A percentile compares a stretch with the other conserved stretches of the same genome.
Evolutionary conservation across 2,797 vertebrate genomes (phyloP).

Genomic region (Hoplostethus atlanticus): DNA sequence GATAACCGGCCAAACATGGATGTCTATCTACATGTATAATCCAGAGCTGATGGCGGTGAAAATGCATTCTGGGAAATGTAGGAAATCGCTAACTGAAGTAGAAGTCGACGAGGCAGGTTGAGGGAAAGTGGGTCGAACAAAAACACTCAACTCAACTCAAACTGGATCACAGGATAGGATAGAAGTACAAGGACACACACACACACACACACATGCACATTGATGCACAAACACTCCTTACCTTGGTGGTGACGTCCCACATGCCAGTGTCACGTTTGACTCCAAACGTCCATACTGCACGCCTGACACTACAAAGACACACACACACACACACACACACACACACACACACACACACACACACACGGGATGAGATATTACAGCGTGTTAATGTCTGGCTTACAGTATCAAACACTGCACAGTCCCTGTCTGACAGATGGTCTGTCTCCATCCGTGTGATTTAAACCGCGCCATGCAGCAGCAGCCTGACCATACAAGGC

Average conservation of each 20-base stretch:
- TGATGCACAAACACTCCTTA: conserved; percentile 52
- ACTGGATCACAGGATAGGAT: too few relatives aligned
- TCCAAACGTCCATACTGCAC: conserved; percentile 81
- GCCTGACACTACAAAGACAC: conserved; percentile 78
- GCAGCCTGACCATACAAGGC: conserved; percentile 78
- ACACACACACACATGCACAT: conserved; percentile 6
- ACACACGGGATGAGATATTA: conserved; percentile 37
- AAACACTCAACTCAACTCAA: too few relatives aligned
- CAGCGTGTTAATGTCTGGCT: conserved; percentile 27
- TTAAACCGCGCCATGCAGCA: conserved; percentile 38
- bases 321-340: conserved; percentile 2
- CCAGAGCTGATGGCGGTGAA: too few relatives aligned
- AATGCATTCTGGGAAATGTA: too few relatives aligned
- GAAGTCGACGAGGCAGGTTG: too few relatives aligned
- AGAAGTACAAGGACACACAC: neutral
- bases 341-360: neutral
- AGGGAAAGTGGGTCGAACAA: too few relatives aligned
- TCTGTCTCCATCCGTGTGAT: conserved; percentile 52
- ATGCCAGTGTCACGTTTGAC: conserved; percentile 83
- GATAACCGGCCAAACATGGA: too few relatives aligned
- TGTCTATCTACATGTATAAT: too few relatives aligned
- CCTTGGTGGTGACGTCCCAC: conserved; percentile 75
- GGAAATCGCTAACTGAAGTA: too few relatives aligned
- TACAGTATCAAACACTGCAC: conserved; percentile 19
- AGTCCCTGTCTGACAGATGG: conserved; percentile 29